Evolutionary conservation across 2,888 invertebrate genomes (phyloP), one percentile per base, ranked within the genome.

Genomic region (Hemithea aestivaria): DNA sequence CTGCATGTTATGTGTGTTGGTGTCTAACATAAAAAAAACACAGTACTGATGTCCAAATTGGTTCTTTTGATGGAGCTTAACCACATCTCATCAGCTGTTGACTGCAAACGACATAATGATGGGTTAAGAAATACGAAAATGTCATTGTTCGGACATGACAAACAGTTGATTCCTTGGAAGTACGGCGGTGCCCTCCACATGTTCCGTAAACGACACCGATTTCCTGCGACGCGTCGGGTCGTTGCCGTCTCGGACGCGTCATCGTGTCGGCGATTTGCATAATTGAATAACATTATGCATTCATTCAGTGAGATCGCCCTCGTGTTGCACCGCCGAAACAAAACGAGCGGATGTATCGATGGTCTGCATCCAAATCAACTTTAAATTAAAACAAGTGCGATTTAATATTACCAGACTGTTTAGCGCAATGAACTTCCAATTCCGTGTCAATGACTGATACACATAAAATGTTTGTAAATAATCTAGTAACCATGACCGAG

Each of bases 281-380:
- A 81, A 83, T 80, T 81, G 74, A 79, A 77, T 76, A 75, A 72
- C 62, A 82, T 80, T 79, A 81, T 81, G 73, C 80, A 83, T 80
- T 73, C 71, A 74, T 74, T 76, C 69, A 68, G 65, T 66, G 67
- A 56, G 66, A 73, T 68, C 66, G 68, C 73, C 81, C 79, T 68
- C 67, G 63, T 65, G 59, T 53, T 42, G 46, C 63, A 53, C 56
- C 62, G 64, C 58, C 62, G 66, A 73, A 70, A 73, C 71, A 73
- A 71, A 73, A 43, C 48, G 58, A 55, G 52, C 58, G 50, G 55
- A 57, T 58, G 58, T 53, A 56, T 54, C 44, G 53, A 53, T 50
- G 47, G 43, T 44, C 34, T 40, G 48, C 49, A 39, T 45, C 45
- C 36, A 46, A 53, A 46, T 53, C 46, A 50, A 39, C 41, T 43